A percentile compares a stretch with the other conserved stretches of the same genome.
phyloP scores from a whole-genome alignment of 2,113 vertebrate genomes.

The Eclectus roratus region DNA sequence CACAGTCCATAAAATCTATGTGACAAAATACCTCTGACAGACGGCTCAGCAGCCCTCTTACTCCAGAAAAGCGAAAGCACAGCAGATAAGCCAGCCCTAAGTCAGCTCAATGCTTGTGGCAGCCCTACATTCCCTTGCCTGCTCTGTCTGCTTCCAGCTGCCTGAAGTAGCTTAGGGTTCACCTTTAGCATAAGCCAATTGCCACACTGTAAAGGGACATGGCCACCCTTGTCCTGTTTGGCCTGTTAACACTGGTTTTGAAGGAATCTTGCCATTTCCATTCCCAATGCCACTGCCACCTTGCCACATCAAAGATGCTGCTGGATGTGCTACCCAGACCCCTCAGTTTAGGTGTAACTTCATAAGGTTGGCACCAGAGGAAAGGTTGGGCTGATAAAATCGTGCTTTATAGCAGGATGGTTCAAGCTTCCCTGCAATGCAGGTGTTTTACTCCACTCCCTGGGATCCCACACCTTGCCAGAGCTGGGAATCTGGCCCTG shows the following conservation, averaged over 20 bases:
- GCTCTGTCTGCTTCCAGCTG: neutral
- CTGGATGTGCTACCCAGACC: neutral
- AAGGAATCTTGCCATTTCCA: neutral
- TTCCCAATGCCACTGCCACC: neutral
- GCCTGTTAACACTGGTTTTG: neutral
- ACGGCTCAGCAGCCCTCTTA: neutral
- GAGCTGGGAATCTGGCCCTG: neutral
- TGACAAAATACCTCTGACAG: neutral
- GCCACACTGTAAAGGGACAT: neutral
- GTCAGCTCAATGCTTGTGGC: neutral
- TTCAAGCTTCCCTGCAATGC: neutral
- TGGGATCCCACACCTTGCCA: neutral
- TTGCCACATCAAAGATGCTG: neutral
- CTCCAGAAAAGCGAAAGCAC: neutral
- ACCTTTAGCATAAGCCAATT: neutral
- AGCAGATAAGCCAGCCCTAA: neutral
- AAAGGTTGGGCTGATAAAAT: neutral
- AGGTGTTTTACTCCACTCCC: neutral
- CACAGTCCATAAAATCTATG: constrained; percentile 26
- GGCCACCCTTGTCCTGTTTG: neutral
- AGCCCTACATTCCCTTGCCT: neutral
- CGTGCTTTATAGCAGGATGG: neutral
- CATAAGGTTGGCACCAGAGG: neutral
- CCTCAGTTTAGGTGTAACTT: neutral
- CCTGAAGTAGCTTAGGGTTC: neutral